These are phyloP conservation scores for Semotilus atromaculatus DNA, from an alignment of 2,797 vertebrate genomes.

Conservation along the genomic window DNA sequence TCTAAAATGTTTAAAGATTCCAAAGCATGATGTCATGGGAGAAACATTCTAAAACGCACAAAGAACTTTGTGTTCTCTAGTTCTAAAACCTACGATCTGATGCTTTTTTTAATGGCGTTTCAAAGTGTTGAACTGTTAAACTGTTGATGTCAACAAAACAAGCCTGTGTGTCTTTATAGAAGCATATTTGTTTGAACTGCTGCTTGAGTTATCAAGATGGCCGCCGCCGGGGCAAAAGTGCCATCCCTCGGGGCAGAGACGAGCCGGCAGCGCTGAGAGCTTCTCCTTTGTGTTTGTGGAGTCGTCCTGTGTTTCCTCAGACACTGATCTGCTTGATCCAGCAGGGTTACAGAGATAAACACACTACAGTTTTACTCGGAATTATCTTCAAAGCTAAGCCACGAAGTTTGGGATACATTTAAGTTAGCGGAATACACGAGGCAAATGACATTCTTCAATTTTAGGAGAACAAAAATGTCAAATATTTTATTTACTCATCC, in stretches of 20 bases:
- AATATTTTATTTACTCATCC: neutral
- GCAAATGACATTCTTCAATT: neutral
- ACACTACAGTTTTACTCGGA: neutral
- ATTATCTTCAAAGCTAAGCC: neutral
- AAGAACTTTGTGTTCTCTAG: neutral
- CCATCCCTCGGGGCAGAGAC: slow-evolving; percentile 12
- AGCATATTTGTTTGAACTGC: neutral
- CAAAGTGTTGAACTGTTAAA: neutral
- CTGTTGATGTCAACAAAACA: neutral
- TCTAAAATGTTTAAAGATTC: neutral
- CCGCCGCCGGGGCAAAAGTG: neutral
- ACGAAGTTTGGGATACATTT: neutral
- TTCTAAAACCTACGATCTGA: neutral
- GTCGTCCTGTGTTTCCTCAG: neutral
- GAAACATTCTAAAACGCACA: neutral
- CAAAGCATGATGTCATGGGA: neutral
- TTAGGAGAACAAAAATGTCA: neutral
- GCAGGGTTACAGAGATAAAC: neutral
- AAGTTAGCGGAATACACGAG: neutral
- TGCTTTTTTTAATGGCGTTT: neutral
- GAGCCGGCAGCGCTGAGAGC: neutral
- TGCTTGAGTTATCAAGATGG: slow-evolving; percentile 1
- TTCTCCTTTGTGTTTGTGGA: neutral
- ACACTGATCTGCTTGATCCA: neutral
- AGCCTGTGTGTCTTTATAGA: neutral